Percentiles rank a stretch among this genome's conserved stretches.
These are phyloP conservation scores for Choreutis nemorana DNA, from an alignment of 2,888 invertebrate species.

Conservation along the genomic window DNA sequence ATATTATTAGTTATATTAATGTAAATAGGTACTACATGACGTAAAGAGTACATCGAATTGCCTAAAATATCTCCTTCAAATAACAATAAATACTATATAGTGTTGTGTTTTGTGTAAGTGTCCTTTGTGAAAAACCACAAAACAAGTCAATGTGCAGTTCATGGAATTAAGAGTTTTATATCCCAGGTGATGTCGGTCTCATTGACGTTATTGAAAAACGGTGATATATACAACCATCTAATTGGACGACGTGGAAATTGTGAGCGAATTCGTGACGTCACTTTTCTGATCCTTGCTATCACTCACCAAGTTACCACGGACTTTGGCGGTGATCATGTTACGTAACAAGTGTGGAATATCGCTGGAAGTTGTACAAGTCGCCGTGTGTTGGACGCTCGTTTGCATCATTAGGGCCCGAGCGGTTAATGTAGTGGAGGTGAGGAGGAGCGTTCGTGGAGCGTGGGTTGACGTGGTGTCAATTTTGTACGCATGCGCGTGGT, in stretches of 20 bases:
- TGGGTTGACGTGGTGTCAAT: constrained; percentile 6
- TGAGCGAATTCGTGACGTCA: constrained; percentile 26
- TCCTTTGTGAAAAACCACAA: too few species aligned
- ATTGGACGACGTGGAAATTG: constrained; percentile 13
- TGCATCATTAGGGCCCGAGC: constrained; percentile 5
- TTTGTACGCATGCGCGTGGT: constrained; percentile 39
- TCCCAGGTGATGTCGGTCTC: constrained; percentile 16
- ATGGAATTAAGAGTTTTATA: constrained; percentile 21
- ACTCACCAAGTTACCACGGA: constrained; percentile 17
- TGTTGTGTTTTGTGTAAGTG: too few species aligned
- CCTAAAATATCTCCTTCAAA: too few species aligned
- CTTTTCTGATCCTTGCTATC: constrained; percentile 25
- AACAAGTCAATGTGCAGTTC: too few species aligned
- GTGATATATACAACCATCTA: constrained; percentile 14
- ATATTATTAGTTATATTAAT: too few species aligned
- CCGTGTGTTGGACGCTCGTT: constrained; percentile 6
- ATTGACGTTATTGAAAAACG: constrained; percentile 20
- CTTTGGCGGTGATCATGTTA: constrained; percentile 11
- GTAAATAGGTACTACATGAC: too few species aligned
- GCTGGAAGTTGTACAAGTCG: constrained; percentile 20
- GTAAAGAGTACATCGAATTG: too few species aligned
- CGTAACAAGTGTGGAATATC: constrained; percentile 12
- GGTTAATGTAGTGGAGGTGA: constrained; percentile 1
- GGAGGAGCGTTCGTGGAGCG: constrained; percentile 7
- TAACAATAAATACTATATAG: too few species aligned